phyloP scores from a whole-genome alignment of 35 echinoderm and acorn worm genomes.

The Heliocidaris tuberculata region DNA sequence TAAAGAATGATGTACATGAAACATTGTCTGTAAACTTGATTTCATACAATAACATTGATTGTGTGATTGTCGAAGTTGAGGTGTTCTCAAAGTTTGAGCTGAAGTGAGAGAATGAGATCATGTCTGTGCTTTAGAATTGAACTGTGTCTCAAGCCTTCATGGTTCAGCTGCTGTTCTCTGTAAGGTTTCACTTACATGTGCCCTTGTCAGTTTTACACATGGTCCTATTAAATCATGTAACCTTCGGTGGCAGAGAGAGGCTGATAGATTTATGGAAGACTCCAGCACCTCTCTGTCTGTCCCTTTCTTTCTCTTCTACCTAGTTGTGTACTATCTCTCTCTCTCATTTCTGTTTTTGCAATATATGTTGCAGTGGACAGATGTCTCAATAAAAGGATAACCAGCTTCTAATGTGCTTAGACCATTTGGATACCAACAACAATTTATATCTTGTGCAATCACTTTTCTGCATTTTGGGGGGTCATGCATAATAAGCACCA shows the following conservation, averaged over 20 bases:
- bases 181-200: neutral
- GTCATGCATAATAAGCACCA: no score
- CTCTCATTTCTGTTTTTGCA: no score
- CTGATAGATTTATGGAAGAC: neutral
- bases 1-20: no score
- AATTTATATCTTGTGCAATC: neutral
- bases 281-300: neutral
- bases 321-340: no score
- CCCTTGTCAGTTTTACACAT: conserved; percentile 16
- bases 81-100: no score
- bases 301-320: no score
- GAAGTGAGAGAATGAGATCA: neutral
- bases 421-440: neutral
- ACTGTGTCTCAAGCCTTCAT: neutral
- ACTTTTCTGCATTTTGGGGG: neutral
- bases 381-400: neutral
- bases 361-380: no score
- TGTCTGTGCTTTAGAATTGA: neutral
- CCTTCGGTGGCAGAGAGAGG: neutral
- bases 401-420: neutral
- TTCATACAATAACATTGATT: no score
- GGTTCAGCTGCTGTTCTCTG: neutral
- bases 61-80: no score
- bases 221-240: conserved; percentile 17
- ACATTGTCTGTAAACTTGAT: no score